phyloP scores from a whole-genome alignment of 1,140 invertebrate species.

The Gonioctena quinquepunctata region DNA sequence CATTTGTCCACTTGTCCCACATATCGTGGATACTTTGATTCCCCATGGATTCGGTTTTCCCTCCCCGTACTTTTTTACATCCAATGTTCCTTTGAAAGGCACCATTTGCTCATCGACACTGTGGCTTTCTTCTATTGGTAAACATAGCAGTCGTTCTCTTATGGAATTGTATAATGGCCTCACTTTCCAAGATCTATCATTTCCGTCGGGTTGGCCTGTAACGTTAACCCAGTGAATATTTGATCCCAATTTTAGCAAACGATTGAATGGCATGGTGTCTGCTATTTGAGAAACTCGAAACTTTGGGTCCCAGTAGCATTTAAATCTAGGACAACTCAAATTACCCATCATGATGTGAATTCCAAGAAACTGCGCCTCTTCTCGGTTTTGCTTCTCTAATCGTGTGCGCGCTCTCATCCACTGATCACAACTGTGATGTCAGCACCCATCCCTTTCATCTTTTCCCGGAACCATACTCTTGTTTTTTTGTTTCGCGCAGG shows the following conservation, averaged over 20 bases:
- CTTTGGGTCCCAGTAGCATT: constrained; percentile 11
- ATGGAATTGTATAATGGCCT: constrained; percentile 41
- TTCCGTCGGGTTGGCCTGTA: background rate
- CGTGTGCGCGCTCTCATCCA: too few relatives aligned
- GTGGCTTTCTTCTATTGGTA: constrained; percentile 39
- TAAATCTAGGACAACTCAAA: constrained; percentile 18
- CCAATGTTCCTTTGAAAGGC: constrained; percentile 45
- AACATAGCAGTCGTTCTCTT: constrained; percentile 34
- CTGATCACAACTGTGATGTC: too few relatives aligned
- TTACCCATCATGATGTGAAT: background rate
- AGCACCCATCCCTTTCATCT: too few relatives aligned
- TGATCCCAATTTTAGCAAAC: constrained; percentile 17
- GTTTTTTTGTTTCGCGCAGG: too few relatives aligned
- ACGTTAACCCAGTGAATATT: constrained; percentile 13
- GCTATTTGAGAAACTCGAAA: constrained; percentile 13
- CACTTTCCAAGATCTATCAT: constrained; percentile 48
- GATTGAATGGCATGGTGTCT: constrained; percentile 14
- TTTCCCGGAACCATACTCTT: too few relatives aligned
- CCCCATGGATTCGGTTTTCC: constrained; percentile 49
- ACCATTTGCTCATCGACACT: constrained; percentile 53
- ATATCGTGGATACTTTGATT: constrained; percentile 53
- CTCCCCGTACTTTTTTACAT: constrained; percentile 34
- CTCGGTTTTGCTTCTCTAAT: too few relatives aligned
- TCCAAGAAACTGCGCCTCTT: too few relatives aligned
- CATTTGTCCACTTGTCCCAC: constrained; percentile 30